Base-by-base conservation (phyloP, 1,140 invertebrate genomes). In the Papilio polyxenes region DNA sequence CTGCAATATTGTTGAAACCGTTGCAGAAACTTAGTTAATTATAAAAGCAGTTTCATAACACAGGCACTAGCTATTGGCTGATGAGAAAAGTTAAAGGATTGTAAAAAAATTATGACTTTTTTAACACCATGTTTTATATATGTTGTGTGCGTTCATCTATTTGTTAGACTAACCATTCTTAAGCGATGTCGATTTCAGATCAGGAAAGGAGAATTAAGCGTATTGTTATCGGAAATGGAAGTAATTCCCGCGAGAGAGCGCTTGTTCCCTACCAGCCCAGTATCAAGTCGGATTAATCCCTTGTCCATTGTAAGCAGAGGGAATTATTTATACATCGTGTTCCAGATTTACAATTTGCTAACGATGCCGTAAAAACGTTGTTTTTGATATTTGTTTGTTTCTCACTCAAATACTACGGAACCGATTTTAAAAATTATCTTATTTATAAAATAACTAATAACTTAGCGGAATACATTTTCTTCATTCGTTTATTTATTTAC, bases 201-300 rank as follows among this genome's bases (percentile, higher is more conserved):
- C 62, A 31, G 62, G 59, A 11, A 65, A 72, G 65, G 31, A 40
- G 65, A 72, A 37, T 72, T 72, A 72, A 72, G 65, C 65, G 10
- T 72, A 72, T 72, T 72, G 65, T 72, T 72, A 72, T 72, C 65
- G 65, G 65, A 72, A 72, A 72, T 72, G 65, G 65, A 72, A 72
- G 23, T 37, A 37, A 72, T 72, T 72, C 65, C 65, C 65, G 23
- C 65, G 65, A 37, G 65, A 72, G 31, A 23, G 11, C 65, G 62
- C 23, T 69, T 72, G 65, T 40, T 69, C 65, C 11, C 31, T 72
- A 37, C 65, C 31, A 37, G 23, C 13, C 65, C 65, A 37, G 31
- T 37, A 72, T 72, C 65, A 37, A 37, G 65, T 37, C 31, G 23
- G 65, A 72, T 72, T 72, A 72, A 72, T 72, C 65, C 65, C 65